These are phyloP conservation scores for Poecilia wingei DNA, from an alignment of 2,797 vertebrate species.

Conservation along the genomic window DNA sequence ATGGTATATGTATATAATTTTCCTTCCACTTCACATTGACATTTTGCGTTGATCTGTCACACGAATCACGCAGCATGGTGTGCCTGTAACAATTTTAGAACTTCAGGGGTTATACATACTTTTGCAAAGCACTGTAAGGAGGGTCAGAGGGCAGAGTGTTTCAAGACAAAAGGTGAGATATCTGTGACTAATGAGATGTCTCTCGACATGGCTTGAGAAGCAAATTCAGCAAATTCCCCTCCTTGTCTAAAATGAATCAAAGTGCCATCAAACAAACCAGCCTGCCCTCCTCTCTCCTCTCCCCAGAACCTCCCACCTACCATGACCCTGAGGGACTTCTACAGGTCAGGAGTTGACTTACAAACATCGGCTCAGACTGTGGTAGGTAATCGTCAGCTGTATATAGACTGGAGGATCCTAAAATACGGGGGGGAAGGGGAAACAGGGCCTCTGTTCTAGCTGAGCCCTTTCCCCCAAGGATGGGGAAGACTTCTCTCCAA, in stretches of 20 bases:
- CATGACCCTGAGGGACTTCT: slow-evolving; percentile 61
- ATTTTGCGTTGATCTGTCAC: not conserved
- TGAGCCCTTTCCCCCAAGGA: slow-evolving; percentile 35
- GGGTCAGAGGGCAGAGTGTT: slow-evolving; percentile 61
- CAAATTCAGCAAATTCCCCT: slow-evolving; percentile 54
- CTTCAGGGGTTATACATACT: not conserved
- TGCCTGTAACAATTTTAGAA: not conserved
- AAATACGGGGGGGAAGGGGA: slow-evolving; percentile 57
- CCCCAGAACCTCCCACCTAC: slow-evolving; percentile 53
- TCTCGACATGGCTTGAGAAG: slow-evolving; percentile 49
- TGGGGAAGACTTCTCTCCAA: slow-evolving; percentile 62
- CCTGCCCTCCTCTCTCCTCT: slow-evolving; percentile 64
- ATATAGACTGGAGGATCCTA: slow-evolving; percentile 78
- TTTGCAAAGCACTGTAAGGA: slow-evolving; percentile 26
- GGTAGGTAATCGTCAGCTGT: slow-evolving; percentile 70
- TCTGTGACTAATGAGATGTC: slow-evolving; percentile 49
- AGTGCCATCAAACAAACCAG: slow-evolving; percentile 55
- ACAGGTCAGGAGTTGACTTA: slow-evolving; percentile 58
- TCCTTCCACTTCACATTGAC: slow-evolving; percentile 1
- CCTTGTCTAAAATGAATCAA: slow-evolving; percentile 49
- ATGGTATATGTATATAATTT: not conserved
- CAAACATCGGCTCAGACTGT: slow-evolving; percentile 63
- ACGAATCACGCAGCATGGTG: not conserved
- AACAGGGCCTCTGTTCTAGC: slow-evolving; percentile 67
- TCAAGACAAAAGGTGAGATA: slow-evolving; percentile 58